phyloP scores from a whole-genome alignment of 2,797 vertebrate species.

The Acanthornis magna region DNA sequence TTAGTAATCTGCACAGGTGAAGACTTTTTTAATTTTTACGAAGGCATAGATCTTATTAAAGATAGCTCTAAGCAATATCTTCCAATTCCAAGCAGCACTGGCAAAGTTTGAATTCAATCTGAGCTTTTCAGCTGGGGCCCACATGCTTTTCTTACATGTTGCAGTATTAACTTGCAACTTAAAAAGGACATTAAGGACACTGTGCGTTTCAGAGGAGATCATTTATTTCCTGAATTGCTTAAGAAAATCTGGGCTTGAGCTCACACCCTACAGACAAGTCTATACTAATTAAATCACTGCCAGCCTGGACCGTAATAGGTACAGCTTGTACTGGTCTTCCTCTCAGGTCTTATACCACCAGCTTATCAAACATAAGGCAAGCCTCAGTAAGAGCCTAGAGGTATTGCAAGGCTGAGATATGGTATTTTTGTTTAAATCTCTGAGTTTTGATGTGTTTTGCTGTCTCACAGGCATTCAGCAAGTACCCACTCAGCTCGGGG shows the following conservation, averaged over 20 bases:
- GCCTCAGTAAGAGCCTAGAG: background rate
- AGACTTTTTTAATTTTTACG: background rate
- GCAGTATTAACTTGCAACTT: background rate
- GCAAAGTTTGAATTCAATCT: slow-evolving; percentile 7
- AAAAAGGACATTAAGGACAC: background rate
- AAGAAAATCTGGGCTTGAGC: background rate
- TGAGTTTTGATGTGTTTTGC: background rate
- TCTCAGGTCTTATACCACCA: background rate
- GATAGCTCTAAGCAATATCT: background rate
- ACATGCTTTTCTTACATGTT: background rate
- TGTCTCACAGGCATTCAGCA: background rate
- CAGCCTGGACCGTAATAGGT: background rate
- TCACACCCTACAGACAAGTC: background rate
- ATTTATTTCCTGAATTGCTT: slow-evolving; percentile 31
- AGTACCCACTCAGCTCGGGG: fast-evolving
- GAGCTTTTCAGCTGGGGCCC: background rate
- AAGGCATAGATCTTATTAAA: slow-evolving; percentile 12
- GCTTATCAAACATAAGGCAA: background rate
- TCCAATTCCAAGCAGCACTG: background rate
- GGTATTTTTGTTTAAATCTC: background rate
- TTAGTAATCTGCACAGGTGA: background rate
- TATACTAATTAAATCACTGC: slow-evolving; percentile 21
- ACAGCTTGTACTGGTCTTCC: background rate
- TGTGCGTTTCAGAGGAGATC: background rate
- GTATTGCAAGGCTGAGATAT: background rate